These are phyloP conservation scores for Anguilla pacifica DNA, from an alignment of 2,797 vertebrate genomes.

Conservation along the genomic window DNA sequence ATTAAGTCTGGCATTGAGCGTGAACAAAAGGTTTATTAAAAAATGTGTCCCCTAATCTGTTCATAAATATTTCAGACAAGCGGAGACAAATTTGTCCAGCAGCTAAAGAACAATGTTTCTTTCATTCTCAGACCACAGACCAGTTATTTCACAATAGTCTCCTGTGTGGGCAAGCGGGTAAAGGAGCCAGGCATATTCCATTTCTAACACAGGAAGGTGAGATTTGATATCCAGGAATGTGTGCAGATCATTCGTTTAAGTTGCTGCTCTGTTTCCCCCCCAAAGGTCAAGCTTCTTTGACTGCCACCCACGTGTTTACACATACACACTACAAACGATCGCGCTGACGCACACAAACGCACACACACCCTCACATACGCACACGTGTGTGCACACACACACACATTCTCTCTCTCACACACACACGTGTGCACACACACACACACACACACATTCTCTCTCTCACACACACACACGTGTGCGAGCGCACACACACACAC, in stretches of 20 bases:
- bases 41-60: background rate
- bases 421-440: background rate
- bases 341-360: background rate
- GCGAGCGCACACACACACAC: background rate
- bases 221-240: slow-evolving; percentile 26
- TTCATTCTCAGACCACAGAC: background rate
- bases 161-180: background rate
- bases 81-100: background rate
- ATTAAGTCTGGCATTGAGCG: background rate
- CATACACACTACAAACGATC: background rate
- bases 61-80: background rate
- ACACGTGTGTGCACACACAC: too few relatives aligned
- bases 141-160: slow-evolving; percentile 21
- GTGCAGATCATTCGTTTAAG: background rate
- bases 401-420: too few relatives aligned
- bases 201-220: background rate
- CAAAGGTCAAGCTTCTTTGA: background rate
- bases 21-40: background rate
- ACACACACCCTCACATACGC: background rate
- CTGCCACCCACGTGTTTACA: background rate
- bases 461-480: background rate
- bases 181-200: background rate
- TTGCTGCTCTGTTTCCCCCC: background rate
- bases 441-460: background rate
- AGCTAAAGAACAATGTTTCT: slow-evolving; percentile 10